A percentile compares a stretch with the other conserved stretches of the same genome.
phyloP scores from a whole-genome alignment of 2,113 vertebrate species.

The Holacanthus passer region DNA sequence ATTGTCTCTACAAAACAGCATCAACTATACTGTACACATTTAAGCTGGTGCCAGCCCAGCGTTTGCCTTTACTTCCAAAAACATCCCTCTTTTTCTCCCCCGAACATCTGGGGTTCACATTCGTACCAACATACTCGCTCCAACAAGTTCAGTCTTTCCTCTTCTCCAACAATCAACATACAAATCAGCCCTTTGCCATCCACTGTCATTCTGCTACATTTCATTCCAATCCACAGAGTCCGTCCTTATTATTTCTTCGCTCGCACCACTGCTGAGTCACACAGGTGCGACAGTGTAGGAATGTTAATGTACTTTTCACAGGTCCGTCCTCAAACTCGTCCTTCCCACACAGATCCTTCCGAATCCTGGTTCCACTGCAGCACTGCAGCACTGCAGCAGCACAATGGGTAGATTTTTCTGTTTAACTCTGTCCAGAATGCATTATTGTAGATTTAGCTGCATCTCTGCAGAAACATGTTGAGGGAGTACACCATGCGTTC shows the following conservation, averaged over 20 bases:
- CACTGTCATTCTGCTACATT: constrained; percentile 70
- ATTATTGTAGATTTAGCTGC: constrained; percentile 84
- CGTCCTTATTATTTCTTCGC: constrained; percentile 29
- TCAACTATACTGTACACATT: constrained; percentile 38
- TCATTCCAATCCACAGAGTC: constrained; percentile 32
- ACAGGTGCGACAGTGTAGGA: constrained; percentile 44
- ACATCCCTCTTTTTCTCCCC: constrained; percentile 31
- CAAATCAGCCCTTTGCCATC: constrained; percentile 82
- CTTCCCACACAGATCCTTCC: constrained; percentile 9
- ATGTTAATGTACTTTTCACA: constrained; percentile 52
- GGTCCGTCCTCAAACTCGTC: constrained; percentile 35
- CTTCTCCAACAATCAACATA: constrained; percentile 72
- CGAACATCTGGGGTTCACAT: constrained; percentile 68
- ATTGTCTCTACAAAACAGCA: constrained; percentile 62
- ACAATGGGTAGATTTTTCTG: constrained; percentile 5
- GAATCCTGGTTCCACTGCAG: constrained; percentile 42
- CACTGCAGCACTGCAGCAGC: constrained; percentile 41
- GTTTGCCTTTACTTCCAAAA: constrained; percentile 60
- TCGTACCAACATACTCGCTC: constrained; percentile 87
- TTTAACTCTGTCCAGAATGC: constrained; percentile 5
- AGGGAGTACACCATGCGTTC: constrained; percentile 95
- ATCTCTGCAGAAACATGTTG: constrained; percentile 96
- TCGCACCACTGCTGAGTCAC: constrained; percentile 55
- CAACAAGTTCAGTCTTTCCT: constrained; percentile 53
- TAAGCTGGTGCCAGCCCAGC: constrained; percentile 88